Percentiles rank a stretch among this genome's conserved stretches.
Evolutionary conservation across 1,140 invertebrate species (phyloP).

Genomic region (Bicyclus anynana): DNA sequence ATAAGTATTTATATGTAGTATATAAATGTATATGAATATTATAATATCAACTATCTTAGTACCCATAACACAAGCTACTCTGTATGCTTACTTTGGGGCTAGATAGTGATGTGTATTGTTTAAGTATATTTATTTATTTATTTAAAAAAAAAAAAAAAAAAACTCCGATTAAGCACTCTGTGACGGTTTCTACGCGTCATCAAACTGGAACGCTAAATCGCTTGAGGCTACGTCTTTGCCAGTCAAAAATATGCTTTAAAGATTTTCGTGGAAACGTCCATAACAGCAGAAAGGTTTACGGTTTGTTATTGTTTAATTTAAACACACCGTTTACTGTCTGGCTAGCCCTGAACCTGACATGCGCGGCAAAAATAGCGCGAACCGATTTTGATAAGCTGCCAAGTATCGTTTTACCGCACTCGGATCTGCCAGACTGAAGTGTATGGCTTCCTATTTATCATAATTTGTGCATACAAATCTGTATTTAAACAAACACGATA

Average conservation of each 20-base stretch:
- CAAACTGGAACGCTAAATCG: too few relatives aligned
- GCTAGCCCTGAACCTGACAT: conserved; percentile 30
- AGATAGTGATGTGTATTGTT: too few relatives aligned
- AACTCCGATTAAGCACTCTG: too few relatives aligned
- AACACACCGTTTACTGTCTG: conserved; percentile 12
- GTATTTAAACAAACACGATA: neutral
- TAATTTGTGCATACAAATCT: conserved; percentile 3
- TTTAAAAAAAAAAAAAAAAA: too few relatives aligned
- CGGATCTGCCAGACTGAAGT: conserved; percentile 21
- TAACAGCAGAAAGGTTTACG: neutral
- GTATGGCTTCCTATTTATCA: conserved; percentile 22
- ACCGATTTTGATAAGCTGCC: conserved; percentile 17
- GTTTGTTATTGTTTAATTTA: conserved; percentile 19
- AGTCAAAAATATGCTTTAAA: neutral
- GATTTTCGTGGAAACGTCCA: neutral
- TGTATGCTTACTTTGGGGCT: too few relatives aligned
- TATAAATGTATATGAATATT: too few relatives aligned
- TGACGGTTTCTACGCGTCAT: too few relatives aligned
- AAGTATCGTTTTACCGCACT: conserved; percentile 19
- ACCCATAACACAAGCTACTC: too few relatives aligned
- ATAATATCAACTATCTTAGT: too few relatives aligned
- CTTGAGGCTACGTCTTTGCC: neutral
- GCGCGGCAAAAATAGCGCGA: conserved; percentile 27
- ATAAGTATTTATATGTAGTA: too few relatives aligned
- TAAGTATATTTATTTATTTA: too few relatives aligned